Conservation (phyloP, 2,888 invertebrate species). For the Keiferia lycopersicella region DNA sequence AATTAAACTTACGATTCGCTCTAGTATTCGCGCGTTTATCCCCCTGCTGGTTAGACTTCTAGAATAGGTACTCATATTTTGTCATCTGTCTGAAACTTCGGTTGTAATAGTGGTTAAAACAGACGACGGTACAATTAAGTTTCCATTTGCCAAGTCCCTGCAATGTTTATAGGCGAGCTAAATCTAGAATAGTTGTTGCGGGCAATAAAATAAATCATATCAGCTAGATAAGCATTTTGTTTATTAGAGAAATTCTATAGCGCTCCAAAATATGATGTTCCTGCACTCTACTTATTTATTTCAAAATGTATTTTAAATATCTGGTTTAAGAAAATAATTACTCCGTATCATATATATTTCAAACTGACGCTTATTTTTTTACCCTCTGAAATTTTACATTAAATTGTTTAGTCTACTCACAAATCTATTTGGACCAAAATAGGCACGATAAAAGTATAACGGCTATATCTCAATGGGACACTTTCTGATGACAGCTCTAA, state of each 20-base stretch:
- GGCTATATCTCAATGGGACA: no score
- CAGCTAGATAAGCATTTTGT: slow-evolving; percentile 52
- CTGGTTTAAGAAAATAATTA: no score
- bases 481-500: no score
- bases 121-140: slow-evolving; percentile 62
- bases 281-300: neutral
- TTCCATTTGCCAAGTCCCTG: slow-evolving; percentile 49
- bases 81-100: slow-evolving; percentile 53
- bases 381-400: no score
- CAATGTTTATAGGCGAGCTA: slow-evolving; percentile 59
- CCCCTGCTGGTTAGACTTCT: neutral
- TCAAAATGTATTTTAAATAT: no score
- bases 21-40: neutral
- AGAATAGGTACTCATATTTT: neutral
- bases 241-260: slow-evolving; percentile 34
- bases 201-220: slow-evolving; percentile 64
- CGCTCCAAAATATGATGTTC: neutral
- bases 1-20: neutral
- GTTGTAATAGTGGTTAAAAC: slow-evolving; percentile 45
- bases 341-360: no score
- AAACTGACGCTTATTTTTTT: no score
- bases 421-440: no score
- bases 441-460: no score
- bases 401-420: no score
- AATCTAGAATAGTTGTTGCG: slow-evolving; percentile 43